Conservation (phyloP, 2,113 vertebrate genomes). For the Columbina picui region DNA sequence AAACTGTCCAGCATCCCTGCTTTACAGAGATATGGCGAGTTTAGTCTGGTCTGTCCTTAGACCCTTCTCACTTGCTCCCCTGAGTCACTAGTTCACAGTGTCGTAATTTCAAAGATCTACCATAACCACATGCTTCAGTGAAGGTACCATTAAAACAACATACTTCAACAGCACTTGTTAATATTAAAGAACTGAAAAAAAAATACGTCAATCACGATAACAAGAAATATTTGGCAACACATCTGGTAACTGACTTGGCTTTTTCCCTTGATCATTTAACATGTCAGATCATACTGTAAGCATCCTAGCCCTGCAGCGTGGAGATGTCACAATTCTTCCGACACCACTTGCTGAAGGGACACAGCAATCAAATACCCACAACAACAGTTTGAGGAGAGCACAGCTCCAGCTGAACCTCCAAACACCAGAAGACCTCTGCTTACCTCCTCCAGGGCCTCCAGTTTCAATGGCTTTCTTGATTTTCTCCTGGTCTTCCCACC, state of each 20-base stretch:
- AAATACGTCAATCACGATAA: background rate
- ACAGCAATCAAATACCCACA: background rate
- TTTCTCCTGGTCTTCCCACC: slow-evolving; percentile 97
- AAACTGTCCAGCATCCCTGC: background rate
- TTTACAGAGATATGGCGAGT: fast-evolving
- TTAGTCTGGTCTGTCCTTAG: background rate
- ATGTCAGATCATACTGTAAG: background rate
- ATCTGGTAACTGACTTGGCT: background rate
- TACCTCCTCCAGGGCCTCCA: slow-evolving; percentile 80
- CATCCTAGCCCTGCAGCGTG: fast-evolving
- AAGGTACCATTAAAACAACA: background rate
- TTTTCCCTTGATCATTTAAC: background rate
- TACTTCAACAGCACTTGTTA: background rate
- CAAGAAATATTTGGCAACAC: background rate
- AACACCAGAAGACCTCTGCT: background rate
- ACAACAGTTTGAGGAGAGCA: background rate
- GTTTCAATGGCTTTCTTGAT: slow-evolving; percentile 92
- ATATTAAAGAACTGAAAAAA: background rate
- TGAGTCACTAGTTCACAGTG: background rate
- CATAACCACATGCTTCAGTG: fast-evolving
- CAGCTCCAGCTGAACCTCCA: background rate
- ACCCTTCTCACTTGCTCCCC: background rate
- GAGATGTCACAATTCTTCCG: background rate
- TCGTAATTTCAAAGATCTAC: background rate
- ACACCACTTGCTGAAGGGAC: background rate